These are phyloP conservation scores for Sapayoa aenigma DNA, from an alignment of 2,113 vertebrate species.

Conservation along the genomic window DNA sequence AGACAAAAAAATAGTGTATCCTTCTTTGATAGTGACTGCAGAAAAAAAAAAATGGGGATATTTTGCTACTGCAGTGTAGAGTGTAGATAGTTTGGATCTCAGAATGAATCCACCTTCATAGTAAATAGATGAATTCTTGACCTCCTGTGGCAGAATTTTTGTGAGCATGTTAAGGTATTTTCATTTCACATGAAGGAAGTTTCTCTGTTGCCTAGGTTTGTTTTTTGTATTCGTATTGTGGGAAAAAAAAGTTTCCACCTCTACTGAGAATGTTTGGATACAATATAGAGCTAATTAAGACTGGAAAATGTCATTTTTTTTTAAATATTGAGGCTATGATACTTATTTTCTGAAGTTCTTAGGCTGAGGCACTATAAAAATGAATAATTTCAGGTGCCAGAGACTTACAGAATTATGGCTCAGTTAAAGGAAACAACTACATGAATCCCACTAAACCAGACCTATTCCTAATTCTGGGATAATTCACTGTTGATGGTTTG, in stretches of 20 bases:
- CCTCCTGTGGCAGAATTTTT: slow-evolving; percentile 29
- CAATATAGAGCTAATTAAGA: not conserved
- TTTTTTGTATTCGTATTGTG: slow-evolving; percentile 6
- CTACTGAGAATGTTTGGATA: not conserved
- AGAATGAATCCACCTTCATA: not conserved
- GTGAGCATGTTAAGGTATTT: slow-evolving; percentile 24
- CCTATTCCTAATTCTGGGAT: not conserved
- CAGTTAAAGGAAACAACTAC: not conserved
- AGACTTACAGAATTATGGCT: not conserved
- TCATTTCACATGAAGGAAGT: slow-evolving; percentile 45
- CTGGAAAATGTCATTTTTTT: not conserved
- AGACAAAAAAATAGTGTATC: slow-evolving; percentile 21
- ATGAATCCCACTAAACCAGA: not conserved
- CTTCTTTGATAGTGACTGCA: slow-evolving; percentile 35
- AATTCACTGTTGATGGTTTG: not conserved
- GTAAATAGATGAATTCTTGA: slow-evolving; percentile 22
- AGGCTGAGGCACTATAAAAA: not conserved
- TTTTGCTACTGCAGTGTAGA: slow-evolving; percentile 14
- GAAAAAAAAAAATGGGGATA: slow-evolving; percentile 22
- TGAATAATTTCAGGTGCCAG: not conserved
- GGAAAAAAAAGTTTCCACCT: not conserved
- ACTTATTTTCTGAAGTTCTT: not conserved
- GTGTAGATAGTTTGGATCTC: slow-evolving; percentile 25
- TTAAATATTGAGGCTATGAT: not conserved
- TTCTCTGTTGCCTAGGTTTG: slow-evolving; percentile 25